Conservation (phyloP, 2,888 invertebrate genomes). For the Tinea pellionella region DNA sequence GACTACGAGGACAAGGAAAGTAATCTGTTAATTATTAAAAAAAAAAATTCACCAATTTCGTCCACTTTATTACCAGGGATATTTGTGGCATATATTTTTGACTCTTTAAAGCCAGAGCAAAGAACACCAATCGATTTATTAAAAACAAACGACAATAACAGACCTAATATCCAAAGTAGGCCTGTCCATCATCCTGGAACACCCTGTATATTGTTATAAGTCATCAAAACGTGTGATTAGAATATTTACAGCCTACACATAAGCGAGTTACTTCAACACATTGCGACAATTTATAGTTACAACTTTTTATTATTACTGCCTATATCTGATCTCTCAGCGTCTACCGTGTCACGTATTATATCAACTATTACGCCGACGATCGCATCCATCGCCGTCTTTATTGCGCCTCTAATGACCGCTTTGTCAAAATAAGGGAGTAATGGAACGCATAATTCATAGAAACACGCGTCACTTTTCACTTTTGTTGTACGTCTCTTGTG, state of each 20-base stretch:
- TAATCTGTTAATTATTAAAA: no score
- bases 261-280: not conserved
- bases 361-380: not conserved
- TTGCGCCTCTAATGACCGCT: not conserved
- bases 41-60: no score
- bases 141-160: no score
- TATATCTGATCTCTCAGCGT: not conserved
- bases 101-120: no score
- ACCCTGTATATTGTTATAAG: no score
- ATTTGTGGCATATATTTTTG: no score
- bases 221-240: not conserved
- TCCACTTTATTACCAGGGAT: no score
- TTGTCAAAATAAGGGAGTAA: slow-evolving; percentile 8
- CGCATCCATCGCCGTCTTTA: slow-evolving; percentile 2
- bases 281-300: slow-evolving; percentile 3
- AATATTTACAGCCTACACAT: not conserved
- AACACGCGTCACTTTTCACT: not conserved
- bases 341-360: not conserved
- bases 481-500: not conserved
- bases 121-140: no score
- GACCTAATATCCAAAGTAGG: no score
- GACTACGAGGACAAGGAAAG: no score
- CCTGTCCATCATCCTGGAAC: no score
- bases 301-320: not conserved
- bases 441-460: not conserved